Evolutionary conservation across 2,797 vertebrate genomes (phyloP).

Genomic region (Poecilia gillii): DNA sequence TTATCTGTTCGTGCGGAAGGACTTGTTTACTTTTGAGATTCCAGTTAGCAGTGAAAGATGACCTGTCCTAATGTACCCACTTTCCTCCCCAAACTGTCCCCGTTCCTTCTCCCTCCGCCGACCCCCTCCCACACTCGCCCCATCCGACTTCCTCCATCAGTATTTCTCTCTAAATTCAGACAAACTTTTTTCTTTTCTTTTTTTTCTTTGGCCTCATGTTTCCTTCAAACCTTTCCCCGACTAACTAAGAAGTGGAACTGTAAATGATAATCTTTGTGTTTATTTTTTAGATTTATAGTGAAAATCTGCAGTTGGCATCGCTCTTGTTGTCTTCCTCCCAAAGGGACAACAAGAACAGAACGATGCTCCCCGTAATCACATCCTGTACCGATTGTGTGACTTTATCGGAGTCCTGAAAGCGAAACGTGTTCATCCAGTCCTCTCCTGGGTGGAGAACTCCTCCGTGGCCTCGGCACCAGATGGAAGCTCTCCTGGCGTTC

Average conservation of each 20-base stretch:
- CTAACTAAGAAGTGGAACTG: neutral
- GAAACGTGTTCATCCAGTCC: constrained; percentile 25
- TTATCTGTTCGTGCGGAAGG: constrained; percentile 74
- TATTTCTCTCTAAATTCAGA: constrained; percentile 2
- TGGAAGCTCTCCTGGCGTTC: constrained; percentile 83
- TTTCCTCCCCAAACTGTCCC: constrained; percentile 74
- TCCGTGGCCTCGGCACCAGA: constrained; percentile 75
- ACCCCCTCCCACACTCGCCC: constrained; percentile 6
- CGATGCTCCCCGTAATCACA: constrained; percentile 3
- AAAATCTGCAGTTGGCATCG: neutral
- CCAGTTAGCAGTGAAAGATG: constrained; percentile 75
- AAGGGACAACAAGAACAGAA: constrained; percentile 13
- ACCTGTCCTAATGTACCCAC: constrained; percentile 72
- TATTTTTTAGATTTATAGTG: neutral
- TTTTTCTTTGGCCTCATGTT: constrained; percentile 3
- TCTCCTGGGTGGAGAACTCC: constrained; percentile 69
- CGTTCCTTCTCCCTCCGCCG: constrained; percentile 15
- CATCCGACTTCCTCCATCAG: constrained; percentile 14
- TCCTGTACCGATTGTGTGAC: constrained; percentile 15
- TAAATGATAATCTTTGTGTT: neutral
- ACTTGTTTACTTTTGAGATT: constrained; percentile 76
- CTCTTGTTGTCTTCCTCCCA: constrained; percentile 15
- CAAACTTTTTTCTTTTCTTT: constrained; percentile 1
- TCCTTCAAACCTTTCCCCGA: neutral
- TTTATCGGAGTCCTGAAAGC: constrained; percentile 29